Conservation (phyloP, 1,140 invertebrate genomes). For the Tetragonula clypearis region DNA sequence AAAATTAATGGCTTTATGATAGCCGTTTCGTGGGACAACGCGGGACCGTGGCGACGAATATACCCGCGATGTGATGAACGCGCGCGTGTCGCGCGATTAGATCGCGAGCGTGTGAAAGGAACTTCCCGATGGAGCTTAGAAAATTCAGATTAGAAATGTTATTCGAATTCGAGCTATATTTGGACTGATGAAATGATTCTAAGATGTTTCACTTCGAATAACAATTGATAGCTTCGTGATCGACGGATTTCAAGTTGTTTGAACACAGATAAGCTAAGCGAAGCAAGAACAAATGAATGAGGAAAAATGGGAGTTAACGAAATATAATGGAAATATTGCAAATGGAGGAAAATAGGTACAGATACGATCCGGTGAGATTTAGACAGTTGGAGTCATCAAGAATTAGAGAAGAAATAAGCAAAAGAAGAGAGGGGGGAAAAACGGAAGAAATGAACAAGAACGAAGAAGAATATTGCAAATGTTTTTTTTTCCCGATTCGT, state of each 20-base stretch:
- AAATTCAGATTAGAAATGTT: neutral
- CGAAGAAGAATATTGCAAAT: neutral
- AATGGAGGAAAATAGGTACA: slow-evolving; percentile 30
- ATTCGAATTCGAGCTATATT: too few species aligned
- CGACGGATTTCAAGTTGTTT: too few species aligned
- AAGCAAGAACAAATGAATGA: neutral
- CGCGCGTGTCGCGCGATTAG: neutral
- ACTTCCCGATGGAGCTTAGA: too few species aligned
- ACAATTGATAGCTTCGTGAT: too few species aligned
- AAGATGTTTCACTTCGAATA: too few species aligned
- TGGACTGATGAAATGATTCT: too few species aligned
- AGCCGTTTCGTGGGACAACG: slow-evolving; percentile 74
- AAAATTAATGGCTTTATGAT: slow-evolving; percentile 82
- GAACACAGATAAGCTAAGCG: neutral
- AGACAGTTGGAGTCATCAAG: slow-evolving; percentile 7
- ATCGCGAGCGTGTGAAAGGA: too few species aligned
- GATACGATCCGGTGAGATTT: neutral
- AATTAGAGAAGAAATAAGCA: neutral
- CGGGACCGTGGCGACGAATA: slow-evolving; percentile 34
- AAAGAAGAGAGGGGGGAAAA: neutral
- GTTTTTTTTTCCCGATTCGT: slow-evolving; percentile 4
- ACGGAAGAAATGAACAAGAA: slow-evolving; percentile 3
- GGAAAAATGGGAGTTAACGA: slow-evolving; percentile 40
- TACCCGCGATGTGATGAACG: slow-evolving; percentile 49
- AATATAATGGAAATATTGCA: slow-evolving; percentile 32